These are phyloP conservation scores for Empis stercorea DNA, from an alignment of 2,888 invertebrate species.

Conservation along the genomic window DNA sequence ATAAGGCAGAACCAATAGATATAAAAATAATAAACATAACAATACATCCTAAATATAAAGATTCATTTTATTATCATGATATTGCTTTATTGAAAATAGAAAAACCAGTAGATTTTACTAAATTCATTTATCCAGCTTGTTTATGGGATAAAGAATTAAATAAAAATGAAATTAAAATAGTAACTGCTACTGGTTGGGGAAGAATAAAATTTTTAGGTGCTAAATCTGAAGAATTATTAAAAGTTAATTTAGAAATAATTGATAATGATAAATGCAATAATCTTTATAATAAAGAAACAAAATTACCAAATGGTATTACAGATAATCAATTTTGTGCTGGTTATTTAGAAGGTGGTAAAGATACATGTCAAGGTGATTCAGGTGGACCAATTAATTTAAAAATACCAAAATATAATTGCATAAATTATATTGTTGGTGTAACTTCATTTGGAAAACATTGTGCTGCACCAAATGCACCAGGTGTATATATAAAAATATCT, in stretches of 20 bases:
- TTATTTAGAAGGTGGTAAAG: slow-evolving; percentile 29
- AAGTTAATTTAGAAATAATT: slow-evolving; percentile 31
- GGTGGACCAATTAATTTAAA: slow-evolving; percentile 33
- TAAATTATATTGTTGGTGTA: slow-evolving; percentile 31
- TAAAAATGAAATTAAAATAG: slow-evolving; percentile 18
- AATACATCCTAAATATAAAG: slow-evolving; percentile 40
- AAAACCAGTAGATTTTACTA: slow-evolving; percentile 20
- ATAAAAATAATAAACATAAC: slow-evolving; percentile 35
- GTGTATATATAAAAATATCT: slow-evolving; percentile 31
- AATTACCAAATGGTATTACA: slow-evolving; percentile 30
- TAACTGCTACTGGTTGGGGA: slow-evolving; percentile 34
- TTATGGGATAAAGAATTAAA: slow-evolving; percentile 27
- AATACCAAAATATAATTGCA: slow-evolving; percentile 28
- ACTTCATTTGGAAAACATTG: slow-evolving; percentile 35
- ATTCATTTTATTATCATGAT: slow-evolving; percentile 43
- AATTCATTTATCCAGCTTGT: slow-evolving; percentile 31
- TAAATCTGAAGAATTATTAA: slow-evolving; percentile 30
- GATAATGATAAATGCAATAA: slow-evolving; percentile 24
- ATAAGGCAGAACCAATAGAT: slow-evolving; percentile 33
- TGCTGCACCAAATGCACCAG: slow-evolving; percentile 29
- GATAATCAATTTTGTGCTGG: slow-evolving; percentile 37
- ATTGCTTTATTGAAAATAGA: slow-evolving; percentile 43
- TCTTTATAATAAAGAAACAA: slow-evolving; percentile 24
- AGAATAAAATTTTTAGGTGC: slow-evolving; percentile 26
- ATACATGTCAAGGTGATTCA: slow-evolving; percentile 33